phyloP scores from a whole-genome alignment of 1,140 invertebrate species.

The Dendroctonus ponderosae region DNA sequence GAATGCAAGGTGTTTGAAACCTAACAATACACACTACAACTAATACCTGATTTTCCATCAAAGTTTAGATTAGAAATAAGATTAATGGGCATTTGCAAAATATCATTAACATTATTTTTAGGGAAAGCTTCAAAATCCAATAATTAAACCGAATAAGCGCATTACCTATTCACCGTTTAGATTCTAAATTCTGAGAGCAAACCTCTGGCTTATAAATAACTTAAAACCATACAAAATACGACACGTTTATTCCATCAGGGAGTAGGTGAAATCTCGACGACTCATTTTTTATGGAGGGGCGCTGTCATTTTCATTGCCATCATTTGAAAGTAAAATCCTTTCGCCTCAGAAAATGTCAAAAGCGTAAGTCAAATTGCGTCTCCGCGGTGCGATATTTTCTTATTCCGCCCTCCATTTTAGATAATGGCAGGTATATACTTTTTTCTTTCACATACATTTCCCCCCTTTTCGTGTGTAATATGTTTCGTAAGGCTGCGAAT shows the following conservation, averaged over 20 bases:
- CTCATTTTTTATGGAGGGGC: slow-evolving; percentile 9
- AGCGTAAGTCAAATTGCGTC: slow-evolving; percentile 19
- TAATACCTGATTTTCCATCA: too few species aligned
- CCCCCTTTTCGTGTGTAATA: slow-evolving; percentile 3
- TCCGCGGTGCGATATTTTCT: slow-evolving; percentile 21
- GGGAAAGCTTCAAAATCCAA: too few species aligned
- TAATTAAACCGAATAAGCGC: too few species aligned
- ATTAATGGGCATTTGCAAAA: too few species aligned
- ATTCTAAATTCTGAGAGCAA: too few species aligned
- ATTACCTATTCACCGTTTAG: too few species aligned
- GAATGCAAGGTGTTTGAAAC: too few species aligned
- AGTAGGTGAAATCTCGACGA: slow-evolving; percentile 1
- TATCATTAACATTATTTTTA: too few species aligned
- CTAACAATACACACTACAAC: too few species aligned
- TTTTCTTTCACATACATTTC: slow-evolving; percentile 18
- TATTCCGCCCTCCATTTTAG: slow-evolving; percentile 23
- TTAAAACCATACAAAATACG: background rate
- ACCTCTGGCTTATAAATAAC: too few species aligned
- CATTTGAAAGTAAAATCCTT: slow-evolving; percentile 29
- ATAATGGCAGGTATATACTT: slow-evolving; percentile 24
- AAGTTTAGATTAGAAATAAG: too few species aligned
- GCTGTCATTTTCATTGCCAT: slow-evolving; percentile 22
- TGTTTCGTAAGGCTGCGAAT: slow-evolving; percentile 5
- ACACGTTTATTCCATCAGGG: background rate
- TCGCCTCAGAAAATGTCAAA: slow-evolving; percentile 19